Base-by-base conservation (phyloP, 2,113 vertebrate species). In the Hemicordylus capensis region DNA sequence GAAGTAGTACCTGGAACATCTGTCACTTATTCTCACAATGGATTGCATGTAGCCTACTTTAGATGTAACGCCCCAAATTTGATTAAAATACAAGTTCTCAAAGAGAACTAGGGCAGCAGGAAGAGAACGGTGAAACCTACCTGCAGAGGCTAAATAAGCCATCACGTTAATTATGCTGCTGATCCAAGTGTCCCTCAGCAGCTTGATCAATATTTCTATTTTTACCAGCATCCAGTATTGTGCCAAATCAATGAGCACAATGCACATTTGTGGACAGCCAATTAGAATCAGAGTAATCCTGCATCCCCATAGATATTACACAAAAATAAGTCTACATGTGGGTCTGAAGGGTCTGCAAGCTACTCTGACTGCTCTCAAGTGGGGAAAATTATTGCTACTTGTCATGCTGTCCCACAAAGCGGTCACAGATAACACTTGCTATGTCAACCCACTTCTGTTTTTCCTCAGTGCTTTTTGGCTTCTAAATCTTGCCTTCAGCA, bases 131-230 rank as follows among this genome's bases (percentile, higher is more conserved):
- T 0, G 0, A 46, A 1, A n/a, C 59, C 73, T n/a, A 85, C 12
- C 1, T 0, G 37, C 10, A 39, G 9, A 6, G 76, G 72, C 17
- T 8, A 76, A 34, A 28, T 0, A 54, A 0, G 0, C 54, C 61
- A 42, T 0, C 17, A 54, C 37, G 75, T 20, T 54, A 79, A 4
- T 3, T 8, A 11, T 34, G 2, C 26, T 0, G 7, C 56, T 85
- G 70, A 10, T 61, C 28, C 12, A 56, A 46, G 28, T 19, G 37
- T 24, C 76, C 37, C 5, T 1, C 14, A 4, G 37, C 54, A 61
- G 4, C 20, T 26, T 2, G 1, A 1, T 67, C 75, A 78, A 59
- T 74, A 28, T 1, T 0, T 0, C 69, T 34, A 14, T 7, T 86
- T 86, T 28, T 81, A 51, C 0, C 4, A 56, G 74, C 9, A 2